phyloP scores from a whole-genome alignment of 2,797 vertebrate species.

The Rousettus madagascariensis region DNA sequence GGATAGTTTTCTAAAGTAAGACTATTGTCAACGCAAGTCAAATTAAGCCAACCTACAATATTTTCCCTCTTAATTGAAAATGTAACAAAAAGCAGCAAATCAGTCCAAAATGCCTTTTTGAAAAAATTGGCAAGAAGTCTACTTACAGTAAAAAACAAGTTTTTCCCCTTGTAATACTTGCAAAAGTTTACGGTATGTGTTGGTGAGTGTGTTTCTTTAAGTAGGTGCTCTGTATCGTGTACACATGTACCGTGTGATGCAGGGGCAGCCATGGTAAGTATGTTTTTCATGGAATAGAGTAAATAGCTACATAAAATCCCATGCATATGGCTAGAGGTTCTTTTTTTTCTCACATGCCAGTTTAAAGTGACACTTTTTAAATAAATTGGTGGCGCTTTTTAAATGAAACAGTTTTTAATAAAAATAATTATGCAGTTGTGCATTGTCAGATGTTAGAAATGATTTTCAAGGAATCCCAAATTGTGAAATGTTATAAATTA shows the following conservation, averaged over 20 bases:
- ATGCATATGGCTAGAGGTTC: slow-evolving; percentile 32
- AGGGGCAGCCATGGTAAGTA: slow-evolving; percentile 88
- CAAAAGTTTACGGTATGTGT: slow-evolving; percentile 84
- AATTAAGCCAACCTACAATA: slow-evolving; percentile 63
- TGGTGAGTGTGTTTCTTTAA: slow-evolving; percentile 90
- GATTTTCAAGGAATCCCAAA: slow-evolving; percentile 24
- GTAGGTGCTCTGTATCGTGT: slow-evolving; percentile 89
- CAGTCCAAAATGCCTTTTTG: slow-evolving; percentile 36
- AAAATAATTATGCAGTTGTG: slow-evolving; percentile 30
- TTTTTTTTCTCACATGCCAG: not conserved
- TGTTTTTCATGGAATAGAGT: slow-evolving; percentile 85
- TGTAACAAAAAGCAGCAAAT: slow-evolving; percentile 65
- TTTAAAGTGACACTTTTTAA: slow-evolving; percentile 46
- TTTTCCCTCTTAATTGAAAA: slow-evolving; percentile 46
- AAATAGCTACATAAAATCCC: slow-evolving; percentile 73
- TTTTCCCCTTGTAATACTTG: slow-evolving; percentile 81
- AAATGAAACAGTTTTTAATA: slow-evolving; percentile 58
- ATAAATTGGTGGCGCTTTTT: slow-evolving; percentile 66
- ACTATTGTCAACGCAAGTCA: slow-evolving; percentile 68
- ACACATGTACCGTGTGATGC: slow-evolving; percentile 87
- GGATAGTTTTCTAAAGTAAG: slow-evolving; percentile 60
- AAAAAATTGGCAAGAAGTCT: slow-evolving; percentile 68
- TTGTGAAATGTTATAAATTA: not conserved
- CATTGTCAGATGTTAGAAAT: slow-evolving; percentile 41
- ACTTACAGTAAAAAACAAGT: slow-evolving; percentile 61